Evolutionary conservation across 2,113 vertebrate species (phyloP), one percentile per base, ranked within the genome.

Genomic region (Alexandromys fortis): DNA sequence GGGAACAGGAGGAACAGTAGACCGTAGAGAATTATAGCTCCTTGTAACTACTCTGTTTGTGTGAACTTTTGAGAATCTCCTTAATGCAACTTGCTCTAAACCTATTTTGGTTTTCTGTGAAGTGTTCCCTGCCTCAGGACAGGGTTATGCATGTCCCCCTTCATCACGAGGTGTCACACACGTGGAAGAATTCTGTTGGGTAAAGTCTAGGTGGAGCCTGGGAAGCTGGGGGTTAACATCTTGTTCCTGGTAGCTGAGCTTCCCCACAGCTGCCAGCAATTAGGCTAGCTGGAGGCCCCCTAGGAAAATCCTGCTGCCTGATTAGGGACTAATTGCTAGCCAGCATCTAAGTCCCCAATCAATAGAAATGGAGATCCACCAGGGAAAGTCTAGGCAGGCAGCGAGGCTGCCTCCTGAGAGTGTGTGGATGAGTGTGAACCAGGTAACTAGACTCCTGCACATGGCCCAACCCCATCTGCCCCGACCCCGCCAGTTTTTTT

Each of bases 231-330:
- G 92, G 97, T 97, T 96, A 97, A 96, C 49, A 47, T 82, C 76
- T 75, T 33, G 79, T 45, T 61, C 65, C 88, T 45, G 55, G 82
- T 58, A 52, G 96, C 90, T 12, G 70, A 45, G 89, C 3, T 13
- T 85, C 47, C 91, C 94, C 91, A 78, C 94, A 95, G 97, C 96
- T 97, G 97, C 94, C 96, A 77, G 95, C 96, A 93, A 96, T 97
- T 92, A 97, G 95, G 72, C 86, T 30, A 52, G 94, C 86, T 85
- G 88, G 93, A 94, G 49, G 87, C 72, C 65, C 86, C 96, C 38
- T 42, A 63, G 96, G 96, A 95, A 92, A 86, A 77, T 85, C 94
- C 92, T 14, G 96, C 92, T 49, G 96, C 89, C 92, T 92, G 95
- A 95, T 97, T 49, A 96, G 92, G 92, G 86, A 65, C 95, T 97